Conservation (phyloP, 2,113 vertebrate genomes). For the Sturnira hondurensis region DNA sequence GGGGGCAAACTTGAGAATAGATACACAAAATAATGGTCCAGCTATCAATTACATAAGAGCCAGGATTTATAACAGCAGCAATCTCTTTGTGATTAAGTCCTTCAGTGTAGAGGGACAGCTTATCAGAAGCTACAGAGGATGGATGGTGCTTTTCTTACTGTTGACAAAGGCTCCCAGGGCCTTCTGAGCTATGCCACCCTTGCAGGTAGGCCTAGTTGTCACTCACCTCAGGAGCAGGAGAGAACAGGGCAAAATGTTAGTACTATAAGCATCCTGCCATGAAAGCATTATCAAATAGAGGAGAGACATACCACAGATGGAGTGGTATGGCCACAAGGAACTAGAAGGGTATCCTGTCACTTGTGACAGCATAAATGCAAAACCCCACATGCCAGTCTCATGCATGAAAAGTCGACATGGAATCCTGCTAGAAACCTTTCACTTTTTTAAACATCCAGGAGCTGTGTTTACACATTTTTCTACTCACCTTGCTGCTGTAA, state of each 20-base stretch:
- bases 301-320: not conserved
- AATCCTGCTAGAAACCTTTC: not conserved
- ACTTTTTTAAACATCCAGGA: not conserved
- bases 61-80: not conserved
- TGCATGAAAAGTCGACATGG: not conserved
- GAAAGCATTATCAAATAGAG: not conserved
- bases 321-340: not conserved
- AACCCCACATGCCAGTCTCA: not conserved
- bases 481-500: not conserved
- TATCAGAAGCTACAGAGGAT: not conserved
- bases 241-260: not conserved
- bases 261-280: not conserved
- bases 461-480: not conserved
- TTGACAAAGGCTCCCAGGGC: not conserved
- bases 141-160: not conserved
- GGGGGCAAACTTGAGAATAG: not conserved
- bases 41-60: rapidly evolving
- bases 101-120: not conserved
- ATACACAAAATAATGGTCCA: too few species aligned
- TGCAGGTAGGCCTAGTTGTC: not conserved
- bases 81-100: not conserved
- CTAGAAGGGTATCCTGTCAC: not conserved
- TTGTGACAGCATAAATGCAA: not conserved
- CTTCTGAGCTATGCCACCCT: not conserved
- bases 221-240: too few species aligned